Evolutionary conservation across 2,113 vertebrate species (phyloP).

Genomic region (Oreocharis arfaki): DNA sequence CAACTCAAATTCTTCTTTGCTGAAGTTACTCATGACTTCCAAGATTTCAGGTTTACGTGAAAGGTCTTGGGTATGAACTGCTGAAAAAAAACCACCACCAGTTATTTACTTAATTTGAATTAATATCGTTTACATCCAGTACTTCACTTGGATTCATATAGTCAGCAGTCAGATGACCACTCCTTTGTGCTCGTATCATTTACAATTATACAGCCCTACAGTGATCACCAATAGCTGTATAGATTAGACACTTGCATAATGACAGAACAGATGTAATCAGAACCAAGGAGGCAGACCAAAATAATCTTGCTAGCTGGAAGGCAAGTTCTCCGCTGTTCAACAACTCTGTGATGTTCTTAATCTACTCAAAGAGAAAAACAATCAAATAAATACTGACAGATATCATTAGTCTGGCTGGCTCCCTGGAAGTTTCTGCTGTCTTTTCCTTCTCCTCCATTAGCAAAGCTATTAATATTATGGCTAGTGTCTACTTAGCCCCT

Average conservation of each 20-base stretch:
- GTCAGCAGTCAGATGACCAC: not conserved
- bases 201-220: not conserved
- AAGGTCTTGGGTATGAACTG: constrained; percentile 60
- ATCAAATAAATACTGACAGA: not conserved
- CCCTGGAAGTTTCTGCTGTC: not conserved
- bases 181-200: not conserved
- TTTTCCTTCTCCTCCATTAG: not conserved
- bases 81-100: not conserved
- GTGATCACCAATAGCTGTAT: not conserved
- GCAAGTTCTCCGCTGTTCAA: constrained; percentile 67
- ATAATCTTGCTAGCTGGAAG: constrained; percentile 74
- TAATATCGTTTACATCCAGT: not conserved
- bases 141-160: not conserved
- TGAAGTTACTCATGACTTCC: constrained; percentile 77
- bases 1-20: constrained; percentile 80
- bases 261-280: constrained; percentile 57
- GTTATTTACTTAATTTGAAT: not conserved
- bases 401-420: not conserved
- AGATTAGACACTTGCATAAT: constrained; percentile 66
- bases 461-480: not conserved
- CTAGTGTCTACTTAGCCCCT: not conserved
- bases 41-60: not conserved
- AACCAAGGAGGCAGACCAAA: constrained; percentile 73
- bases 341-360: constrained; percentile 56
- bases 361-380: constrained; percentile 39